Percentiles rank a stretch among this genome's conserved stretches.
phyloP scores from a whole-genome alignment of 2,797 vertebrate genomes.

The Philypnodon macrostomus region DNA sequence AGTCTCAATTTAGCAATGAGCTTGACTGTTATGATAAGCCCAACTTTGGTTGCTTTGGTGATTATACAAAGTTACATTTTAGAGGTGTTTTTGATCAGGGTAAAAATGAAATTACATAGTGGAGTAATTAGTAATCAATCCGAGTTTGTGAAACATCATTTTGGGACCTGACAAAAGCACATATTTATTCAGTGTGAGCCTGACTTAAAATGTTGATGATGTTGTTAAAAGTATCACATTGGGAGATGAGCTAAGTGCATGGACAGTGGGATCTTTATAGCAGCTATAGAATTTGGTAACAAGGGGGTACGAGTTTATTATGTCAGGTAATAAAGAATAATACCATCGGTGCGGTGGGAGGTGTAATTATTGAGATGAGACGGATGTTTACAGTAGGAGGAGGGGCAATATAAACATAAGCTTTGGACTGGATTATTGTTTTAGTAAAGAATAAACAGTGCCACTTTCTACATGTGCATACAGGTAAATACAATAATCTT shows the following conservation, averaged over 20 bases:
- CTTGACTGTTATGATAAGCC: too few species aligned
- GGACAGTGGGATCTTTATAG: constrained; percentile 56
- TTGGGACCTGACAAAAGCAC: constrained; percentile 29
- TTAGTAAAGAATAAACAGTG: constrained; percentile 13
- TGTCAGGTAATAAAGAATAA: constrained; percentile 65
- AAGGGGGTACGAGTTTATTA: constrained; percentile 68
- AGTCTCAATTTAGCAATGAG: too few species aligned
- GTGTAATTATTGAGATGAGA: constrained; percentile 64
- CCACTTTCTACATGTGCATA: not conserved
- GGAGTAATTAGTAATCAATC: constrained; percentile 46
- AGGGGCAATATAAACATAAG: constrained; percentile 46
- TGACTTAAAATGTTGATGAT: constrained; percentile 40
- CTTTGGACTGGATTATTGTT: constrained; percentile 9
- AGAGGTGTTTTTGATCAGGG: too few species aligned
- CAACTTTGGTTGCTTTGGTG: too few species aligned
- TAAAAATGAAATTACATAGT: too few species aligned
- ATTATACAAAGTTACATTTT: too few species aligned
- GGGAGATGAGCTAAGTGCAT: constrained; percentile 42
- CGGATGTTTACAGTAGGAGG: constrained; percentile 40
- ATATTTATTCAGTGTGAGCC: constrained; percentile 41
- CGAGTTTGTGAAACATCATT: constrained; percentile 16
- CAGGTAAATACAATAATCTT: not conserved
- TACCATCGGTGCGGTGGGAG: constrained; percentile 59
- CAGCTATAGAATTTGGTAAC: constrained; percentile 67
- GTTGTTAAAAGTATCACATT: constrained; percentile 43